Conservation (phyloP, 2,797 vertebrate genomes). For the Myripristis murdjan region DNA sequence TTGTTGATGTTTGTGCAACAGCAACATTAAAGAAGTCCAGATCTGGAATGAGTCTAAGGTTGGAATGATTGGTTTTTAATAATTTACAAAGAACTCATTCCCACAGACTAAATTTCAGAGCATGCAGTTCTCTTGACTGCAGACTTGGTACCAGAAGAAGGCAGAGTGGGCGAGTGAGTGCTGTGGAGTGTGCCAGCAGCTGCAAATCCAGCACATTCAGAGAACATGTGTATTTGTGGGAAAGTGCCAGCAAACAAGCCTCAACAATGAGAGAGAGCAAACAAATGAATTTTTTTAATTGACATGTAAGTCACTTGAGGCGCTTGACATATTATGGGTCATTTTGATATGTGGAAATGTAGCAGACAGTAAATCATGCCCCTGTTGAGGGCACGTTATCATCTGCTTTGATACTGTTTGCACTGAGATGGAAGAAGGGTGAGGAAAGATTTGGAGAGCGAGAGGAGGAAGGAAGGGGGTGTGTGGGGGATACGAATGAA, state of each 20-base stretch:
- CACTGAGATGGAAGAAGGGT: slow-evolving; percentile 31
- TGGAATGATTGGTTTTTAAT: too few relatives aligned
- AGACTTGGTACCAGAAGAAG: neutral
- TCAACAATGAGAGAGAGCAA: neutral
- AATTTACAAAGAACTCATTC: neutral
- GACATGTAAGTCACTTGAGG: neutral
- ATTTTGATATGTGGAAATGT: neutral
- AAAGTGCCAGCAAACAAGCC: neutral
- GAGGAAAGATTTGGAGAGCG: slow-evolving; percentile 19
- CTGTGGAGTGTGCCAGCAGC: neutral
- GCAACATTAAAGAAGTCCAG: neutral
- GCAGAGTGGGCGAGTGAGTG: neutral
- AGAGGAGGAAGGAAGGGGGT: neutral
- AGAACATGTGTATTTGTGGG: slow-evolving; percentile 1
- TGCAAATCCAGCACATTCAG: neutral
- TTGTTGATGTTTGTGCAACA: neutral
- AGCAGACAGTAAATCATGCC: neutral
- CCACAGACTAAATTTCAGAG: neutral
- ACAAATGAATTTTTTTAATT: neutral
- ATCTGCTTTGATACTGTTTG: slow-evolving; percentile 14
- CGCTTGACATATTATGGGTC: neutral
- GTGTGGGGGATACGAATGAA: neutral
- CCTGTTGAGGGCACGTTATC: slow-evolving; percentile 6
- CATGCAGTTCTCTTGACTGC: neutral
- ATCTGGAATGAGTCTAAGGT: too few relatives aligned